These are phyloP conservation scores for Himalopsyche anomala DNA, from an alignment of 2,888 invertebrate species.

Conservation along the genomic window DNA sequence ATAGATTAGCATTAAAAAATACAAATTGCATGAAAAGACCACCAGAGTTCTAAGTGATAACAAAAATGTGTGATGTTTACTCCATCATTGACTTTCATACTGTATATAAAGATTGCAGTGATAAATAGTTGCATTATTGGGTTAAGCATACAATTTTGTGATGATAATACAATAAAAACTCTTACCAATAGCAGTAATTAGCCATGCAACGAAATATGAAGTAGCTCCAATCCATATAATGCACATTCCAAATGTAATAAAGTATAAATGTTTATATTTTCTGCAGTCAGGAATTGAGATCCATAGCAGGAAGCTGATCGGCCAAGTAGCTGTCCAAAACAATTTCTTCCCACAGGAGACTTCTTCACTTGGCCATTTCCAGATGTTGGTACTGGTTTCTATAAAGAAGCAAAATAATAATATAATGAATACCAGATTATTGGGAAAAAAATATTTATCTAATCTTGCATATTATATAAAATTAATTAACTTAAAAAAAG, in stretches of 20 bases:
- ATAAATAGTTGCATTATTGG: too few relatives aligned
- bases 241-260: constrained; percentile 87
- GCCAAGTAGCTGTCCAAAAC: constrained; percentile 83
- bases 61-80: too few relatives aligned
- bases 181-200: constrained; percentile 87
- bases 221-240: constrained; percentile 88
- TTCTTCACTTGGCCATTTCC: constrained; percentile 78
- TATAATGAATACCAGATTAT: too few relatives aligned
- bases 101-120: too few relatives aligned
- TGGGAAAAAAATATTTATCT: too few relatives aligned
- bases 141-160: too few relatives aligned
- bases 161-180: not conserved
- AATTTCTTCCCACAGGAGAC: constrained; percentile 72
- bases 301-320: constrained; percentile 83
- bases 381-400: constrained; percentile 68
- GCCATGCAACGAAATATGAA: constrained; percentile 91
- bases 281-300: constrained; percentile 88
- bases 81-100: too few relatives aligned
- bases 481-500: not conserved
- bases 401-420: constrained; percentile 11
- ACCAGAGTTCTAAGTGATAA: too few relatives aligned
- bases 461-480: not conserved
- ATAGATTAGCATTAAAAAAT: too few relatives aligned
- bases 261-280: constrained; percentile 78
- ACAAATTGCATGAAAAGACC: too few relatives aligned